These are phyloP conservation scores for Magallana nippona DNA, from an alignment of 2,888 invertebrate species.

Conservation along the genomic window DNA sequence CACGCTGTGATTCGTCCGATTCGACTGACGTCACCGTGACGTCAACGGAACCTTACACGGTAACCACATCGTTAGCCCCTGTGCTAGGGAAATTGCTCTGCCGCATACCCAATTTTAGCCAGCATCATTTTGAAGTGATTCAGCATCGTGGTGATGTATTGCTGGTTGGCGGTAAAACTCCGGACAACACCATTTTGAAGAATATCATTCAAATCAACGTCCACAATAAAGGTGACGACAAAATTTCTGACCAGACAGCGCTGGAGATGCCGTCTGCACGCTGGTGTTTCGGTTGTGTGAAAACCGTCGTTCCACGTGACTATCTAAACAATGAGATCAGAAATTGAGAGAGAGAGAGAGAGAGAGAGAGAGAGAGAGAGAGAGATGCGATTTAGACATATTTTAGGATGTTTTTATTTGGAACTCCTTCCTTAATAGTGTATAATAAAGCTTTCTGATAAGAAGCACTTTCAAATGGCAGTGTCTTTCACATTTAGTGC, in stretches of 20 bases:
- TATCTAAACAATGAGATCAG: constrained; percentile 62
- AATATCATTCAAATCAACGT: constrained; percentile 53
- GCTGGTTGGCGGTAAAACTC: constrained; percentile 69
- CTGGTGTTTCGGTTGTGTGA: constrained; percentile 65
- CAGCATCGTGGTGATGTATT: constrained; percentile 65
- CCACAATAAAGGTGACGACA: constrained; percentile 43
- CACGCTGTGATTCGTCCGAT: constrained; percentile 48
- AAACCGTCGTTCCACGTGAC: constrained; percentile 55
- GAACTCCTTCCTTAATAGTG: neutral
- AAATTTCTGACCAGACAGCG: constrained; percentile 37
- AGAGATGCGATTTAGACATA: neutral
- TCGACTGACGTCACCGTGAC: constrained; percentile 39
- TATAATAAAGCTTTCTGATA: too few species aligned
- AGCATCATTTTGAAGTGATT: constrained; percentile 69
- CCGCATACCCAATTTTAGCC: constrained; percentile 59
- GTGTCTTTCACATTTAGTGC: constrained; percentile 19
- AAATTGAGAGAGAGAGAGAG: constrained; percentile 29
- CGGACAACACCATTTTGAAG: constrained; percentile 64
- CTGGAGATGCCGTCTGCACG: constrained; percentile 62
- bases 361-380: constrained; percentile 21
- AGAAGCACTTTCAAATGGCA: too few species aligned
- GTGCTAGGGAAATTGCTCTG: constrained; percentile 57
- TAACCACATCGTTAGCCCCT: constrained; percentile 50
- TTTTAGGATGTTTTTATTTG: neutral
- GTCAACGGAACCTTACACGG: constrained; percentile 37